Percentiles rank a stretch among this genome's conserved stretches.
phyloP scores from a whole-genome alignment of 2,888 invertebrate genomes.

The Andrena minutula region DNA sequence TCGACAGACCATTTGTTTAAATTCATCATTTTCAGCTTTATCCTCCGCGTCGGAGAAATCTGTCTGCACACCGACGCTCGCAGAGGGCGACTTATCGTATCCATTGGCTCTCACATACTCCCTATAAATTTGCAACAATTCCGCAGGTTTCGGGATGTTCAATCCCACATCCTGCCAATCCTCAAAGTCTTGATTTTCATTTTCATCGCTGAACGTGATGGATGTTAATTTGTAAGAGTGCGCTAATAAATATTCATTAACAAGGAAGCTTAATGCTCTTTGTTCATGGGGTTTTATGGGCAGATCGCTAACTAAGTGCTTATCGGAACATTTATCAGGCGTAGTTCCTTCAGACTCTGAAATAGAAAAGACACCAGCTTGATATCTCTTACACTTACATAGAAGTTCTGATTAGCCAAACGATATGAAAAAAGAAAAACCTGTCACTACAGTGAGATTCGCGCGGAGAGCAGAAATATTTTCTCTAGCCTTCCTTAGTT shows the following conservation, averaged over 20 bases:
- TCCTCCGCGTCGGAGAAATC: slow-evolving; percentile 65
- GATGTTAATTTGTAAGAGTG: slow-evolving; percentile 94
- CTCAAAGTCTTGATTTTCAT: slow-evolving; percentile 96
- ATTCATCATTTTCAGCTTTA: slow-evolving; percentile 68
- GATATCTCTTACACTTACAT: not conserved
- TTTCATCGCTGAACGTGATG: slow-evolving; percentile 96
- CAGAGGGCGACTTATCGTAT: slow-evolving; percentile 86
- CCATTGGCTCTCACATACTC: slow-evolving; percentile 86
- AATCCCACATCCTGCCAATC: slow-evolving; percentile 97
- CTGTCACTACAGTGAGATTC: slow-evolving; percentile 92
- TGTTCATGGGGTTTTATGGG: slow-evolving; percentile 93
- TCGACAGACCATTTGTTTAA: slow-evolving; percentile 71
- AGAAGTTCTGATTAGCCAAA: not conserved
- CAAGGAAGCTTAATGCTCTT: slow-evolving; percentile 93
- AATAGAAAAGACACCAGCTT: slow-evolving; percentile 59
- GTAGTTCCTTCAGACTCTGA: slow-evolving; percentile 86
- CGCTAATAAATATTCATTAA: slow-evolving; percentile 93
- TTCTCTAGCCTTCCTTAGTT: slow-evolving; percentile 94
- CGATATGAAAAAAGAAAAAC: slow-evolving; percentile 75
- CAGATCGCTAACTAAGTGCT: slow-evolving; percentile 81
- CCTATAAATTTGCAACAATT: slow-evolving; percentile 89
- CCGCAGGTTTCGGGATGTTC: slow-evolving; percentile 93
- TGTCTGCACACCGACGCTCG: slow-evolving; percentile 82
- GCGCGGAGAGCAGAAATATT: slow-evolving; percentile 93
- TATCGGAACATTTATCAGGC: slow-evolving; percentile 85